These are phyloP conservation scores for Rhinatrema bivittatum DNA, from an alignment of 2,797 vertebrate species.

Conservation along the genomic window DNA sequence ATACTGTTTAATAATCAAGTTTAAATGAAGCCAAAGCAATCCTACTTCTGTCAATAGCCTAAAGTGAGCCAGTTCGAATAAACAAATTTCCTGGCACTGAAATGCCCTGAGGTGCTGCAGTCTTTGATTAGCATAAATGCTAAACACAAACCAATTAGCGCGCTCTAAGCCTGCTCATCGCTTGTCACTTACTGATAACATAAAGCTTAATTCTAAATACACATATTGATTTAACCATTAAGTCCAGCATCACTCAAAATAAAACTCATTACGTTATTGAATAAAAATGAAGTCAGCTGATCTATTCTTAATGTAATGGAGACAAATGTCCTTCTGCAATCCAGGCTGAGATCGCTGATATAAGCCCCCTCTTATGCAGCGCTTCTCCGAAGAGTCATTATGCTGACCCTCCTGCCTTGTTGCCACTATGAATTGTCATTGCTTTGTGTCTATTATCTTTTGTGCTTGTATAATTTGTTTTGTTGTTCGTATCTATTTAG, in stretches of 20 bases:
- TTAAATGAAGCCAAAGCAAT: slow-evolving; percentile 18
- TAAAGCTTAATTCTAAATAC: slow-evolving; percentile 55
- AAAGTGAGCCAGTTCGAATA: slow-evolving; percentile 48
- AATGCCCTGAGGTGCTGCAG: slow-evolving; percentile 44
- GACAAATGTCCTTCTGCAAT: too few species aligned
- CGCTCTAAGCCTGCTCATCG: slow-evolving; percentile 59
- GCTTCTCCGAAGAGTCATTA: too few species aligned
- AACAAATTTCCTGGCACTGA: slow-evolving; percentile 47
- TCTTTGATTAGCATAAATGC: slow-evolving; percentile 61
- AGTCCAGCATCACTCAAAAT: slow-evolving; percentile 52
- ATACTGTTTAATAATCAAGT: slow-evolving; percentile 7
- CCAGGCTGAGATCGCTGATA: too few species aligned
- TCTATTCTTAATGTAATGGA: too few species aligned
- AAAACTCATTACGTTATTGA: slow-evolving; percentile 44
- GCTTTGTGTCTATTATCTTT: too few species aligned
- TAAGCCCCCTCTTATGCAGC: too few species aligned
- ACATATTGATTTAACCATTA: slow-evolving; percentile 63
- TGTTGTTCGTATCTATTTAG: too few species aligned
- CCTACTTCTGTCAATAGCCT: slow-evolving; percentile 47
- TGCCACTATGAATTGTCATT: too few species aligned
- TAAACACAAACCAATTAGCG: slow-evolving; percentile 67
- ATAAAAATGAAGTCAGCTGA: slow-evolving; percentile 37
- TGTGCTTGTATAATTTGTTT: too few species aligned
- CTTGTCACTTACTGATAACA: slow-evolving; percentile 54
- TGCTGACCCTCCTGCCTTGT: too few species aligned